These are phyloP conservation scores for Drosophila trapezifrons DNA, from an alignment of 1,140 invertebrate species.

Conservation along the genomic window DNA sequence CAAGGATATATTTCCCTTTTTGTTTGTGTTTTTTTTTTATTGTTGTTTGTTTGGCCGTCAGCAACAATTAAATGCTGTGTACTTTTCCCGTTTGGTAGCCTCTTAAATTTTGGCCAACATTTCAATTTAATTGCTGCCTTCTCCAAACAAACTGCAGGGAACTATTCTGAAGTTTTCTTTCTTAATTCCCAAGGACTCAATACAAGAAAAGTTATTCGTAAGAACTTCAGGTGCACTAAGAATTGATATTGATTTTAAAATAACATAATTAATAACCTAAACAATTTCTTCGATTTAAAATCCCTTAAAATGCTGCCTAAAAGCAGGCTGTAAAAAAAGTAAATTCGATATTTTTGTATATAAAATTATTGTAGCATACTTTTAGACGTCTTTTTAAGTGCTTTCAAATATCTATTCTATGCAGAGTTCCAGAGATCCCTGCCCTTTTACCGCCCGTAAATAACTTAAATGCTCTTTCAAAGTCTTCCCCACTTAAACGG, in stretches of 20 bases:
- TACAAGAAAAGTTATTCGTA: too few species aligned
- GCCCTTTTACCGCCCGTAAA: slow-evolving; percentile 7
- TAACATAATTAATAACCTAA: too few species aligned
- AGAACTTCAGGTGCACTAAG: too few species aligned
- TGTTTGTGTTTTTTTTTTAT: too few species aligned
- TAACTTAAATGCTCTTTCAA: slow-evolving; percentile 28
- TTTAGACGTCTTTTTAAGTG: too few species aligned
- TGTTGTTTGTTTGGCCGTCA: slow-evolving; percentile 4
- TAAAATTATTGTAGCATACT: neutral
- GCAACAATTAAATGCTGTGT: slow-evolving; percentile 34
- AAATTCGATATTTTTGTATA: neutral
- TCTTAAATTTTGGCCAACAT: slow-evolving; percentile 1
- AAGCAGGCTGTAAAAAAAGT: too few species aligned
- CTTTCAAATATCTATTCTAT: too few species aligned
- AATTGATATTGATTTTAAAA: too few species aligned
- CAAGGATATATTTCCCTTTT: slow-evolving; percentile 33
- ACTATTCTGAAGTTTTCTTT: too few species aligned
- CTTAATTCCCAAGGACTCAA: too few species aligned
- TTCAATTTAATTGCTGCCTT: slow-evolving; percentile 9
- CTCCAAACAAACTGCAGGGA: neutral
- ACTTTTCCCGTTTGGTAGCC: slow-evolving; percentile 3
- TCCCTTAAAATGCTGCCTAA: too few species aligned
- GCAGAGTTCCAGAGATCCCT: neutral
- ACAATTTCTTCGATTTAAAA: too few species aligned
- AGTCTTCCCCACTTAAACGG: slow-evolving; percentile 32